A percentile compares a stretch with the other conserved stretches of the same genome.
Conservation (phyloP, 1,140 invertebrate genomes). For the roundworm (Caenorhabditis elegans) region DNA sequence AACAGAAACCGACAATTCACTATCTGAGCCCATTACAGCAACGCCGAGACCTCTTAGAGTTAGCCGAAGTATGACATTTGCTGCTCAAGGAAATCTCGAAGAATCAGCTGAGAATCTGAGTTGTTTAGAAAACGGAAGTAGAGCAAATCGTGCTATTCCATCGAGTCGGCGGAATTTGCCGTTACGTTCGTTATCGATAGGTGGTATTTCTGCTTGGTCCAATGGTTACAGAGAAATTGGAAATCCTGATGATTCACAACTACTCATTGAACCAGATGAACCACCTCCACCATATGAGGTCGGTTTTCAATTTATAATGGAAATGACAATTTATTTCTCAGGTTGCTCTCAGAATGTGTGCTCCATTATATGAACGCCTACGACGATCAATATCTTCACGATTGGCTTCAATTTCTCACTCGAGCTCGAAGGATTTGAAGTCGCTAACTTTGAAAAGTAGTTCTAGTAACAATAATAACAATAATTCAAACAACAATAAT, state of each 20-base stretch:
- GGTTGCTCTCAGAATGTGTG: conserved; percentile 62
- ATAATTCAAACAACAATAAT: not conserved
- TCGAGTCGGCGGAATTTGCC: conserved; percentile 43
- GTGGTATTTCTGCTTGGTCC: conserved; percentile 42
- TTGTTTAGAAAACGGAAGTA: conserved; percentile 17
- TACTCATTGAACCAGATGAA: conserved; percentile 49
- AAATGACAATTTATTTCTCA: conserved; percentile 39
- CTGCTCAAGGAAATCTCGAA: not conserved
- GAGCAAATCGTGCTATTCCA: conserved; percentile 34
- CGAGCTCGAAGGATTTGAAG: conserved; percentile 54
- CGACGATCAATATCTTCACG: conserved; percentile 61
- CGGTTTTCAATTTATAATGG: not conserved
- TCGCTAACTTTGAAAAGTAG: not conserved
- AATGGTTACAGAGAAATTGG: conserved; percentile 19
- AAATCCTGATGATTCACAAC: not conserved
- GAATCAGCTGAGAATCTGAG: not conserved
- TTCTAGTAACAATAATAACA: not conserved
- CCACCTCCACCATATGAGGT: conserved; percentile 65
- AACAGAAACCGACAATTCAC: not conserved
- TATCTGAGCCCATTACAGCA: not conserved
- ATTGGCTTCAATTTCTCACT: conserved; percentile 54
- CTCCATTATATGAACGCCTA: conserved; percentile 60
- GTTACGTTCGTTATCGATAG: conserved; percentile 55
- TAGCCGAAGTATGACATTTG: conserved; percentile 37
- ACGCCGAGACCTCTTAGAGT: not conserved